phyloP scores from a whole-genome alignment of 2,888 invertebrate genomes.

The Heliothis peltigera region DNA sequence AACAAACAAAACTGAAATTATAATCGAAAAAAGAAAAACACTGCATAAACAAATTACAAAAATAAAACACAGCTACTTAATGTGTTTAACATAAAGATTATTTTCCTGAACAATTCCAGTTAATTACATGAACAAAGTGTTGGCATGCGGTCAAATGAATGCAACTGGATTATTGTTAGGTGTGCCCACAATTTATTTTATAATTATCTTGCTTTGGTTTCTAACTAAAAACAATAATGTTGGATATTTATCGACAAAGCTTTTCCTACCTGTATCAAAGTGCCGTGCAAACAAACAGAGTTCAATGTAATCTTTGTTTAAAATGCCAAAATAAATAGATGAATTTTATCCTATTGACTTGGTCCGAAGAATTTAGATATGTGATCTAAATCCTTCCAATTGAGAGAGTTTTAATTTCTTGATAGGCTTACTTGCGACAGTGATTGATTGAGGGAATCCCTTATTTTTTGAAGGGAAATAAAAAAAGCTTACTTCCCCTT shows the following conservation, averaged over 20 bases:
- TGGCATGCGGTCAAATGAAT: slow-evolving; percentile 23
- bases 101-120: not conserved
- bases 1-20: not conserved
- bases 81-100: slow-evolving; percentile 12
- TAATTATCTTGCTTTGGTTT: not conserved
- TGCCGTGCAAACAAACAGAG: too few relatives aligned
- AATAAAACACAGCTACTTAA: slow-evolving; percentile 2
- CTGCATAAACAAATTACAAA: not conserved
- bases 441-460: slow-evolving; percentile 62
- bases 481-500: slow-evolving; percentile 19
- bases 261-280: too few relatives aligned
- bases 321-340: slow-evolving; percentile 25
- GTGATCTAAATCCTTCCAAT: slow-evolving; percentile 59
- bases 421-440: slow-evolving; percentile 59
- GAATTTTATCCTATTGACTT: slow-evolving; percentile 40
- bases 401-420: slow-evolving; percentile 63
- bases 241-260: not conserved
- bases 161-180: slow-evolving; percentile 20
- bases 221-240: not conserved
- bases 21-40: too few relatives aligned
- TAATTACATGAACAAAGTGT: slow-evolving; percentile 19
- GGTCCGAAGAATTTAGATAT: slow-evolving; percentile 50
- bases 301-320: slow-evolving; percentile 8
- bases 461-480: slow-evolving; percentile 36
- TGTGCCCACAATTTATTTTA: not conserved